Conservation (phyloP, 2,797 vertebrate genomes). For the Melanogrammus aeglefinus region DNA sequence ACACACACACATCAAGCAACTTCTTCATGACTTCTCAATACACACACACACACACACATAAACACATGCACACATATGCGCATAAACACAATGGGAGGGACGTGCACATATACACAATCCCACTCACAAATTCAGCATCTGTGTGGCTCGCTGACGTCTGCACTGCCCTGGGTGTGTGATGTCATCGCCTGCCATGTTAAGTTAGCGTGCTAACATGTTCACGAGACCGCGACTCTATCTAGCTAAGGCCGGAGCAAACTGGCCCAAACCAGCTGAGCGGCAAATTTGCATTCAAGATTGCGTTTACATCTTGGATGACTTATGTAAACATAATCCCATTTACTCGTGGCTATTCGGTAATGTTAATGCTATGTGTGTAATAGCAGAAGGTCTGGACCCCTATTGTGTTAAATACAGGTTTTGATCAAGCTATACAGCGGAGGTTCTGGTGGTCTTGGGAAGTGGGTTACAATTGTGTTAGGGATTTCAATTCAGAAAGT, state of each 20-base stretch:
- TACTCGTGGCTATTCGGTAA: neutral
- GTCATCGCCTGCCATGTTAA: constrained; percentile 75
- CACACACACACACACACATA: constrained; percentile 21
- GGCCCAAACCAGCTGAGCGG: constrained; percentile 56
- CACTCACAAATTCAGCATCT: constrained; percentile 34
- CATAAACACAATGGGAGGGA: neutral
- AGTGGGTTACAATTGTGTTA: neutral
- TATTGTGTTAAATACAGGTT: neutral
- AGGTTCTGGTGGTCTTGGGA: neutral
- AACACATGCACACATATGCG: constrained; percentile 13
- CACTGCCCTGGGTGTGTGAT: constrained; percentile 65
- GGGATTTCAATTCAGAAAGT: constrained; percentile 29
- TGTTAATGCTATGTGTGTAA: neutral
- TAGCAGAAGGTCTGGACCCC: neutral
- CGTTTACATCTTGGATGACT: constrained; percentile 58
- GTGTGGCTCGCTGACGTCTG: constrained; percentile 61
- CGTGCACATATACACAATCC: neutral
- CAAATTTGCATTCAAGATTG: constrained; percentile 67
- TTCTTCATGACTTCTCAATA: neutral
- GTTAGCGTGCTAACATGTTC: constrained; percentile 68
- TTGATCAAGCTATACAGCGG: neutral
- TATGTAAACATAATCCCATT: constrained; percentile 4
- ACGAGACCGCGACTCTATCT: constrained; percentile 64
- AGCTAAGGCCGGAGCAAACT: constrained; percentile 57
- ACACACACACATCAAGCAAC: neutral